Base-by-base conservation (phyloP, 2,888 invertebrate genomes). In the Clusia tigrina region DNA sequence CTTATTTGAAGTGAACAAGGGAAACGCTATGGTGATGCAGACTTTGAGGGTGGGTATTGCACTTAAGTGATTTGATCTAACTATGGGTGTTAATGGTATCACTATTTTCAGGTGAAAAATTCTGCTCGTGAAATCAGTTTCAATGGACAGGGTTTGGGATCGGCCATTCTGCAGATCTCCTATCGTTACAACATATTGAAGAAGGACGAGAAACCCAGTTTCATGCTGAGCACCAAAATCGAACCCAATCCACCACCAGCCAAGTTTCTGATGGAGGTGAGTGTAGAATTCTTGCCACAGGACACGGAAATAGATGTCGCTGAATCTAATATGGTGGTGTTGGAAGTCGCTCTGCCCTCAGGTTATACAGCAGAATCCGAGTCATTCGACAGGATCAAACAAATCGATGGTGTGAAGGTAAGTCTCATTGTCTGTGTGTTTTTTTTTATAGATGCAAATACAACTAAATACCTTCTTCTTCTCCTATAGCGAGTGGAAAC, bases 261-360 rank as follows among this genome's bases (percentile, higher is more conserved):
- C 15, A 42, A 42, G n/a, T 17, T 42, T 6, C 3, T 15, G 9
- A 3, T 42, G 12, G 42, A 42, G 3, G n/a, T 42, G 9, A 15
- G 42, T 17, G n/a, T 17, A 5, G n/a, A n/a, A 15, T 42, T 15
- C n/a, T 6, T 42, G 9, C 12, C 42, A 15, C n/a, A 15, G 42
- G 3, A 6, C 3, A 17, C 3, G n/a, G n/a, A 6, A n/a, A n/a
- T 15, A 3, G 42, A 6, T 5, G n/a, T 63, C 24, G 87, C 87
- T 71, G 86, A 87, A 38, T 89, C 90, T 70, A 95, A 95, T 68
- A 90, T 95, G 89, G 92, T 93, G 12, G 90, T 95, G 1, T 90
- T 95, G 86, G 94, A 94, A 74, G 91, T 95, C 0, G 89, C 89
- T 69, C 85, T 96, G 64, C 94, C 95, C 0, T 94, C 94, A 1